Evolutionary conservation across 2,888 invertebrate genomes (phyloP).

Genomic region (Drosophila planitibia): DNA sequence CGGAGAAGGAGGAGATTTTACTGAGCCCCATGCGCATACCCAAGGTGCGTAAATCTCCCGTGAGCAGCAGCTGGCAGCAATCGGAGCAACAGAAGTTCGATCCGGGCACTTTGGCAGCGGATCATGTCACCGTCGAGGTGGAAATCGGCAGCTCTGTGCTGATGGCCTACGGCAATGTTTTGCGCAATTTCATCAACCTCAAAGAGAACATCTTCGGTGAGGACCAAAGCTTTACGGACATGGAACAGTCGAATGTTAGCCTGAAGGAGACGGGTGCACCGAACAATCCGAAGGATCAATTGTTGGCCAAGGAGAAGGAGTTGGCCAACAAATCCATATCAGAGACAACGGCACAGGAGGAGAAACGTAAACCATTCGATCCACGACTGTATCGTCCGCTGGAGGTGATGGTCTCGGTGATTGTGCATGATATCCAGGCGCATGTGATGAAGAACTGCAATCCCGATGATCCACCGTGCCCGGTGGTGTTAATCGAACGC

Average conservation of each 20-base stretch:
- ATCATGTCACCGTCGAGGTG: conserved; percentile 95
- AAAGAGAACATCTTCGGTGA: conserved; percentile 99
- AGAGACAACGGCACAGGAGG: conserved; percentile 86
- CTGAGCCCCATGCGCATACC: conserved; percentile 96
- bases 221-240: conserved; percentile 96
- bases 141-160: conserved; percentile 98
- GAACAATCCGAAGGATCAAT: conserved; percentile 83
- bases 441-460: conserved; percentile 94
- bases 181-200: conserved; percentile 94
- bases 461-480: conserved; percentile 95
- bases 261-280: conserved; percentile 85
- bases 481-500: conserved; percentile 94
- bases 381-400: conserved; percentile 94
- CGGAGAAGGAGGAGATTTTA: conserved; percentile 96
- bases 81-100: conserved; percentile 91
- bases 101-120: conserved; percentile 93
- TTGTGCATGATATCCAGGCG: conserved; percentile 97
- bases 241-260: conserved; percentile 89
- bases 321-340: conserved; percentile 84
- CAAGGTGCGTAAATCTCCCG: conserved; percentile 90
- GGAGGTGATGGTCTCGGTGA: conserved; percentile 96
- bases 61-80: conserved; percentile 88
- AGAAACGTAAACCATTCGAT: conserved; percentile 91
- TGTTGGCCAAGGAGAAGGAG: conserved; percentile 85
- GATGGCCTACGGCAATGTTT: conserved; percentile 95